Conservation (phyloP, 92 coral and sea anemone genomes). For the Epizoanthus fatuus region DNA sequence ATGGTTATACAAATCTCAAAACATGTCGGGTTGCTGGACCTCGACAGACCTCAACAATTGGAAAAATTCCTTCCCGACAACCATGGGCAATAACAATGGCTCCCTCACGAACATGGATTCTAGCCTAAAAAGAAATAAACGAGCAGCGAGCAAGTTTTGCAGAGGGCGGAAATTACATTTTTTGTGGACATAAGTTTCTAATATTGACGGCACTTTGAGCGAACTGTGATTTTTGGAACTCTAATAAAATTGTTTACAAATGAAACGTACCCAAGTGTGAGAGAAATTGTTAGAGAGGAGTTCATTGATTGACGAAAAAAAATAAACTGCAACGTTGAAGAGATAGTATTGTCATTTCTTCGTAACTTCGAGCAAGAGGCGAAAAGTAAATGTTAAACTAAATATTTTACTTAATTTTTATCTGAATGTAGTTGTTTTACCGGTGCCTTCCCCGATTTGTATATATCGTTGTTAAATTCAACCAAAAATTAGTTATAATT, state of each 20-base stretch:
- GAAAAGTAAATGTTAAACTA: slow-evolving; percentile 33
- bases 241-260: slow-evolving; percentile 18
- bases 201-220: slow-evolving; percentile 11
- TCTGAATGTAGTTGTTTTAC: slow-evolving; percentile 67
- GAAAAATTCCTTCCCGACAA: neutral
- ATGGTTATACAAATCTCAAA: slow-evolving; percentile 26
- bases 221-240: slow-evolving; percentile 19
- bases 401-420: slow-evolving; percentile 55
- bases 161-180: slow-evolving; percentile 20
- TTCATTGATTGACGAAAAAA: neutral
- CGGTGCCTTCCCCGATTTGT: neutral
- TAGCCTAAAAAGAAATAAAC: neutral
- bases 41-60: slow-evolving; percentile 17
- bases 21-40: slow-evolving; percentile 1
- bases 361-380: neutral
- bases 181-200: slow-evolving; percentile 14
- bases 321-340: neutral
- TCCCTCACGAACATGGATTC: neutral
- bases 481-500: slow-evolving; percentile 17
- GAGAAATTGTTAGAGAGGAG: neutral
- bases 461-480: slow-evolving; percentile 23
- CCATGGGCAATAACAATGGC: slow-evolving; percentile 5
- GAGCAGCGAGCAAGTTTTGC: neutral
- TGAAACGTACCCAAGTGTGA: slow-evolving; percentile 3
- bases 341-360: slow-evolving; percentile 14